These are phyloP conservation scores for Habropoda laboriosa DNA, from an alignment of 1,140 invertebrate genomes.

Conservation along the genomic window DNA sequence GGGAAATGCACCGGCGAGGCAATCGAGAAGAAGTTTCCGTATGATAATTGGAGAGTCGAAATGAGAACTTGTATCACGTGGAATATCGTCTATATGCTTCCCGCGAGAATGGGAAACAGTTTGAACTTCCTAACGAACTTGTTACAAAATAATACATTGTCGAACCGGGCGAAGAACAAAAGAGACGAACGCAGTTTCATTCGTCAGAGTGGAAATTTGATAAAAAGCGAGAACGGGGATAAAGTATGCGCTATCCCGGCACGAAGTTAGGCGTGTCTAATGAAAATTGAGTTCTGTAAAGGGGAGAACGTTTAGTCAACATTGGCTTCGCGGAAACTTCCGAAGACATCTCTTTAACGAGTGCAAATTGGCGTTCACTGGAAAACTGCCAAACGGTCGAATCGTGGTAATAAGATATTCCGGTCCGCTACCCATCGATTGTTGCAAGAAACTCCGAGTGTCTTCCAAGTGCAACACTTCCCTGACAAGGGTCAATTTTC, in stretches of 20 bases:
- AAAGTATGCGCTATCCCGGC: neutral
- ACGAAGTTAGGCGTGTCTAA: slow-evolving; percentile 9
- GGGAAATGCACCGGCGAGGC: neutral
- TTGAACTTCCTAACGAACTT: no score
- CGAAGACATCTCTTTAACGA: slow-evolving; percentile 45
- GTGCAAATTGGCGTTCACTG: slow-evolving; percentile 52
- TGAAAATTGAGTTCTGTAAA: slow-evolving; percentile 28
- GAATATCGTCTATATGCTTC: no score
- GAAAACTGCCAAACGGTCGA: slow-evolving; percentile 43
- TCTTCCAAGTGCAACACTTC: slow-evolving; percentile 23
- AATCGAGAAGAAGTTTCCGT: slow-evolving; percentile 5
- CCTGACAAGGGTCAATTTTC: slow-evolving; percentile 19
- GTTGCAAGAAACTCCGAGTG: slow-evolving; percentile 26
- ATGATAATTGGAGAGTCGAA: slow-evolving; percentile 6
- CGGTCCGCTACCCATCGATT: slow-evolving; percentile 33
- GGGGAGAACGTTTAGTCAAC: slow-evolving; percentile 29
- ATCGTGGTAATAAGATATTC: slow-evolving; percentile 49
- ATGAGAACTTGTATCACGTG: neutral
- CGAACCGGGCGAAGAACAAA: no score
- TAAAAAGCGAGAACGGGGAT: neutral
- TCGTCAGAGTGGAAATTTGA: neutral
- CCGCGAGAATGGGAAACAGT: no score
- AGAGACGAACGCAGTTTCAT: neutral
- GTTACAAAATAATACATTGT: no score
- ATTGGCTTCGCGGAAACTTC: slow-evolving; percentile 6